phyloP scores from a whole-genome alignment of 2,797 vertebrate species.

The Hippoglossus hippoglossus region DNA sequence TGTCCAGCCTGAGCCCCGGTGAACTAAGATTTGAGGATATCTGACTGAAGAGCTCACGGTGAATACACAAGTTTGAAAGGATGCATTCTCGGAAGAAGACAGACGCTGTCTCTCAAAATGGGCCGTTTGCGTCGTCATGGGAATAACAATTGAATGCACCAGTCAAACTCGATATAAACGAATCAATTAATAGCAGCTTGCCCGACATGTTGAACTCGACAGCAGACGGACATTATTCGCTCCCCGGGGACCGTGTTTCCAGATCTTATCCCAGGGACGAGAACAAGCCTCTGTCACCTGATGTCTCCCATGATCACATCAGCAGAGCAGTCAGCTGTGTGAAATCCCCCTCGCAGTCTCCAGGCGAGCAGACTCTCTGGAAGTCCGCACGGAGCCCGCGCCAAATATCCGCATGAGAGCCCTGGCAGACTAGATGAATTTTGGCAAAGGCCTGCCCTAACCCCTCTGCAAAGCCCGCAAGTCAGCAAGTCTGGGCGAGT shows the following conservation, averaged over 20 bases:
- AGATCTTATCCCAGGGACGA: constrained; percentile 32
- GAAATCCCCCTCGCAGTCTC: constrained; percentile 19
- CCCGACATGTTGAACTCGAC: constrained; percentile 6
- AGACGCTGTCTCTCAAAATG: not conserved
- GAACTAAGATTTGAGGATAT: not conserved
- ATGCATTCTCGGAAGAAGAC: not conserved
- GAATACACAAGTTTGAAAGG: constrained; percentile 19
- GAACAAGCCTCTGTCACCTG: constrained; percentile 47
- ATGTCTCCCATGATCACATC: constrained; percentile 60
- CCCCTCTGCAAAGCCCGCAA: constrained; percentile 48
- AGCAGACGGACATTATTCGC: constrained; percentile 16
- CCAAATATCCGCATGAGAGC: constrained; percentile 58
- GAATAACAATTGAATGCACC: not conserved
- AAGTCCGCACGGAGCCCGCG: constrained; percentile 29
- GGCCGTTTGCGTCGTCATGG: not conserved
- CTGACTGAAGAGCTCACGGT: constrained; percentile 14
- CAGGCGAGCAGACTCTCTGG: constrained; percentile 17
- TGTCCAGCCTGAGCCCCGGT: constrained; percentile 19
- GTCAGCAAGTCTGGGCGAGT: constrained; percentile 53
- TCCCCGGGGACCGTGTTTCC: constrained; percentile 23
- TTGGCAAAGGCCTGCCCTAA: constrained; percentile 56
- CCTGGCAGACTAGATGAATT: constrained; percentile 58
- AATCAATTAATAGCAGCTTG: not conserved
- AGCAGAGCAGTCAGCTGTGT: constrained; percentile 49
- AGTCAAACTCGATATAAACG: too few species aligned